Base-by-base conservation (phyloP, 1,140 invertebrate species). In the Leptopilina clavipes region DNA sequence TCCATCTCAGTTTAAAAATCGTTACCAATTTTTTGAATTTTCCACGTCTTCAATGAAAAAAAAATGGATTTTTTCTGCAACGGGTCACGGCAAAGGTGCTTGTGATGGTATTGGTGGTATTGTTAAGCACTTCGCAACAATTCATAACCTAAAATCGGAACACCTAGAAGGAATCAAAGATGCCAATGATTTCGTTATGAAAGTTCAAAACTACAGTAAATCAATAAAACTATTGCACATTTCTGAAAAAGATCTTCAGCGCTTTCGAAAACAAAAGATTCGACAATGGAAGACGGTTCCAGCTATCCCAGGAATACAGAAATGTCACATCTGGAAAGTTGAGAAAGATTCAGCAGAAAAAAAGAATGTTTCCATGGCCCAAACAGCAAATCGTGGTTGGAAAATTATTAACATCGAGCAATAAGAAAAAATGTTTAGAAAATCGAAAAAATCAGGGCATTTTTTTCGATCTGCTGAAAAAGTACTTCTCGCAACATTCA, bases 31-130 rank as follows among this genome's bases (percentile, higher is more conserved):
- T 44, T 45, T 54, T 19, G 17, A 54, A 54, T 18, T 18, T 18
- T 54, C 52, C 5, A 1, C 52, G 19, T 54, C 44, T 45, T 45
- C 12, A 45, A 19, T 54, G 18, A 31, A 19, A 18, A 54, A 18
- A 54, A 54, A 19, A 54, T 54, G 52, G 52, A 54, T 54, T 54
- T 54, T 54, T 54, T 54, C 52, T 18, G 52, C 52, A 45, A 45
- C 44, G 1, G 44, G 44, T 45, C 44, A 45, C 44, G 44, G 44
- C 11, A 45, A 45, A 45, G 44, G 44, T 14, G 44, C 44, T 45
- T 45, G 44, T 45, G 44, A 45, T 45, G 44, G 44, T 1, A 45
- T 45, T 45, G 44, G 44, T n/a, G 44, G 44, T 45, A 45, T 45
- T 45, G 44, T 45, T 12, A 45, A 45, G 44, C 44, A 45, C 12